Evolutionary conservation across 2,888 invertebrate genomes (phyloP), one percentile per base, ranked within the genome.

Genomic region (Parnassius apollo): DNA sequence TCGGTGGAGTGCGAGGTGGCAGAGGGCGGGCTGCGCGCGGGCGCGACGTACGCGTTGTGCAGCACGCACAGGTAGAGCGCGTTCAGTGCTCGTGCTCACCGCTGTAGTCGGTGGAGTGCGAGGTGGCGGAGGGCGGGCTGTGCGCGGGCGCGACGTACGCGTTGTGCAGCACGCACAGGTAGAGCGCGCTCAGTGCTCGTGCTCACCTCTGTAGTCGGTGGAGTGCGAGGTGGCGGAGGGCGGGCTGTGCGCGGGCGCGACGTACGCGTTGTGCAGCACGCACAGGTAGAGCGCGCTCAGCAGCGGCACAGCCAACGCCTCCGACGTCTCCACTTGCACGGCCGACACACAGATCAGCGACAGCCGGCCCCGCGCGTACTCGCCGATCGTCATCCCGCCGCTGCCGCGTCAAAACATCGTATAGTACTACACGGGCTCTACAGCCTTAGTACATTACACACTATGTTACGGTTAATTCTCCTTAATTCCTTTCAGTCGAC

Each of bases 271-370:
- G 74, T 92, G 92, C 0, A 88, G 71, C 69, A 92, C 91, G 71
- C 91, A 90, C 65, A 92, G 74, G 68, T 91, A 91, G 53, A 92
- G 70, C 12, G 92, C 92, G 57, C 82, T 78, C 18, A 92, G 82
- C 44, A 92, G 77, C 59, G 92, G 91, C 68, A 86, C 91, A 42
- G 86, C 87, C 13, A 91, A 72, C 50, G 90, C 80, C 56, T 65
- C 67, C 7, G 78, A 76, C 42, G 80, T 73, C 70, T 91, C 91
- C 56, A 81, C 89, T 65, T 91, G 92, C 13, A 91, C 92, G 0
- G 87, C 92, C 7, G 85, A 78, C 65, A 91, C 90, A 75, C 88
- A 87, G 53, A 87, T 77, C n/a, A 89, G 75, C 0, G 91, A 80
- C 12, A 92, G 75, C 50, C 79, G 76, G 51, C 84, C 88, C 62